Conservation (phyloP, 23 tunicate species). For the Clavelina lepadiformis region DNA sequence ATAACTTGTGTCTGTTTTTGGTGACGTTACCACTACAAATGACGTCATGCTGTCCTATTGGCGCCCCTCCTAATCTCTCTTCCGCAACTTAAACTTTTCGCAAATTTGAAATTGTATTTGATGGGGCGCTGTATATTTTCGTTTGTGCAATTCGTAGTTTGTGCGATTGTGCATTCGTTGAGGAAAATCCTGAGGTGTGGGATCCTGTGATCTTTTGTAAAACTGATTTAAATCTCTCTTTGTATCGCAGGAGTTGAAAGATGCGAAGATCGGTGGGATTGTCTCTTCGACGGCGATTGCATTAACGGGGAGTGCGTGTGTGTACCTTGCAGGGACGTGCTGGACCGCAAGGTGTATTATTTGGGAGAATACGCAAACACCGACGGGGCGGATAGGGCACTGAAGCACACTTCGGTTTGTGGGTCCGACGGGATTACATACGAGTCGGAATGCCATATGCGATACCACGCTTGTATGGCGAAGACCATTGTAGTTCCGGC, state of each 20-base stretch:
- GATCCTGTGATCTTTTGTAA: too few species aligned
- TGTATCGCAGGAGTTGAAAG: constrained; percentile 3
- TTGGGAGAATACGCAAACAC: neutral
- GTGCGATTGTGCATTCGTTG: too few species aligned
- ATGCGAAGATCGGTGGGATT: constrained; percentile 21
- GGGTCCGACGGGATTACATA: constrained; percentile 49
- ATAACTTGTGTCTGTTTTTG: too few species aligned
- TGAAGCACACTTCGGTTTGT: constrained; percentile 32
- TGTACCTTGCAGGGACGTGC: constrained; percentile 16
- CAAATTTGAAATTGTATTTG: too few species aligned
- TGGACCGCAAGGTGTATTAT: constrained; percentile 28
- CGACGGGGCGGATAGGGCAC: neutral
- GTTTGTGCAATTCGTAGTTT: too few species aligned
- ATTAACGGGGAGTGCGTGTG: constrained; percentile 37
- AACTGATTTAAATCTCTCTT: too few species aligned
- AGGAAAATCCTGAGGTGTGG: too few species aligned
- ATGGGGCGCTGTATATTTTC: too few species aligned
- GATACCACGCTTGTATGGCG: constrained; percentile 45
- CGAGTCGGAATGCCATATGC: constrained; percentile 54
- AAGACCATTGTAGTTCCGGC: constrained; percentile 1
- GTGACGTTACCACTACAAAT: too few species aligned
- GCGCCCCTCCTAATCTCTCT: too few species aligned
- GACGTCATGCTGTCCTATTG: too few species aligned
- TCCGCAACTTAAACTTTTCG: too few species aligned
- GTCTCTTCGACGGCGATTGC: constrained; percentile 29